These are phyloP conservation scores for Noctua janthe DNA, from an alignment of 2,888 invertebrate species.

Conservation along the genomic window DNA sequence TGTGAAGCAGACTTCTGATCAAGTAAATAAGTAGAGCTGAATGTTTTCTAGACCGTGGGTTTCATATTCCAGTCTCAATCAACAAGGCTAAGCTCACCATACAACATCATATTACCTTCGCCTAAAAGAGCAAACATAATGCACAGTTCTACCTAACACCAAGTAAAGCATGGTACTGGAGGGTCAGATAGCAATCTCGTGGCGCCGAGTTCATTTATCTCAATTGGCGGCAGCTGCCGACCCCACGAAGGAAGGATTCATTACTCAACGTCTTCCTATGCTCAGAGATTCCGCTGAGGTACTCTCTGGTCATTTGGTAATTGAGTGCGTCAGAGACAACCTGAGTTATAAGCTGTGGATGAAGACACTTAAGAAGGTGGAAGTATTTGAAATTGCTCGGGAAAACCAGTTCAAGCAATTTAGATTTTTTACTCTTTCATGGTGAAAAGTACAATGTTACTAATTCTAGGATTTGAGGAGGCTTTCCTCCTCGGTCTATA, in stretches of 20 bases:
- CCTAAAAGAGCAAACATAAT: constrained; percentile 39
- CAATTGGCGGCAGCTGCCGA: constrained; percentile 84
- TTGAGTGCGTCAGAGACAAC: constrained; percentile 48
- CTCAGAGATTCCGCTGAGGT: constrained; percentile 54
- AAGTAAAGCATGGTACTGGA: constrained; percentile 49
- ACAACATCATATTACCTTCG: constrained; percentile 23
- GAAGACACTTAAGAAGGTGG: not conserved
- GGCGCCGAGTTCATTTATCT: constrained; percentile 86
- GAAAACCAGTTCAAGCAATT: not conserved
- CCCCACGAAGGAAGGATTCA: constrained; percentile 61
- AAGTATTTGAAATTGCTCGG: not conserved
- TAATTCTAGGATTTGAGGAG: not conserved
- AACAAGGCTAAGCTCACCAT: not conserved
- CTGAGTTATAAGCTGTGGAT: constrained; percentile 45
- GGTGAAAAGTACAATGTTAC: not conserved
- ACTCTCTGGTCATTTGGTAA: constrained; percentile 52
- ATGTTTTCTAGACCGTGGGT: not conserved
- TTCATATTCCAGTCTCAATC: not conserved
- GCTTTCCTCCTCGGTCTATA: not conserved
- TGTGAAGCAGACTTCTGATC: not conserved
- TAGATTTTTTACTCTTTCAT: not conserved
- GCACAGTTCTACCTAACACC: constrained; percentile 19
- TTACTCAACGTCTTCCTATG: constrained; percentile 62
- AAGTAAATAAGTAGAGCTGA: not conserved
- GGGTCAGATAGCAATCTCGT: constrained; percentile 66